Base-by-base conservation (phyloP, 2,113 vertebrate genomes). In the Micromys minutus region DNA sequence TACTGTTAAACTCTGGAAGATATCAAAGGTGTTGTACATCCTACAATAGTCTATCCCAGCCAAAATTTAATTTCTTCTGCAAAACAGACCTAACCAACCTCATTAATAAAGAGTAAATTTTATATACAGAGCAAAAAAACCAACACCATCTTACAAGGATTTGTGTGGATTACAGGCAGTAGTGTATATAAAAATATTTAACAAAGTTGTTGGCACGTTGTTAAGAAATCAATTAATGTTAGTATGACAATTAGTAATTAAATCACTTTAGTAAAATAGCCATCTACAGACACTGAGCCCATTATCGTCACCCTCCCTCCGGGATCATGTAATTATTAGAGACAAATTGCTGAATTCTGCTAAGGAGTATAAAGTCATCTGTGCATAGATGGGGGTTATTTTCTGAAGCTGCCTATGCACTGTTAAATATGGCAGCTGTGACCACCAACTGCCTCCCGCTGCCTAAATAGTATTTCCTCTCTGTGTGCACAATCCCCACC, bases 211-310 rank as follows among this genome's bases (percentile, higher is more conserved):
- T 92, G 36, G 57, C 57, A 95, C 7, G 47, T 69, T 85, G 39
- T 80, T 95, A 93, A 90, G 52, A 97, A 87, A 87, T 92, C 92
- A 92, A 47, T 59, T 63, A n/a, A 84, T 81, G 22, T 90, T 72
- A 76, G 36, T 34, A 89, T 42, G 12, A 85, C 42, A 93, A 83
- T 94, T 84, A 84, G 57, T 85, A 67, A 45, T 90, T 86, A 85
- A 90, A 85, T 94, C 88, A 94, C 29, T 1, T 97, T 91, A 96
- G 47, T 87, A 16, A 55, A 91, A 92, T 16, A 65, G 57, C 22
- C 74, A 76, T 84, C n/a, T 47, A 76, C 29, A 91, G 57, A 65
- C 77, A 89, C 34, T 13, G 15, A 94, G 26, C n/a, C 92, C 45
- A 90, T 91, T 83, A 88, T 92, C 84, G 77, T 93, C 71, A 19